Evolutionary conservation across 2,888 invertebrate genomes (phyloP).

Genomic region (Fragum sueziense): DNA sequence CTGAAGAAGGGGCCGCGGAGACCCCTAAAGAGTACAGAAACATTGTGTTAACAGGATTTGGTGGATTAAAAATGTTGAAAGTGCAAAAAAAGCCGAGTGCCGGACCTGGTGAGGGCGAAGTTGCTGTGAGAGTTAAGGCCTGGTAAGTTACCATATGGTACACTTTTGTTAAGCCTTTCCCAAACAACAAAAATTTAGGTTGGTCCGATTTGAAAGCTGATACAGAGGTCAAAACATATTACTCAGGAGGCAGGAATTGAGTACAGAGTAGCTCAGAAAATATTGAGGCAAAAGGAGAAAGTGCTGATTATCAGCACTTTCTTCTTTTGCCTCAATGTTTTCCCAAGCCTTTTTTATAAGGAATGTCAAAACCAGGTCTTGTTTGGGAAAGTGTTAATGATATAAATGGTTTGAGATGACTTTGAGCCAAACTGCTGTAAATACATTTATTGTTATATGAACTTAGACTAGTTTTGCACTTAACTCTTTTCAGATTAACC

Average conservation of each 20-base stretch:
- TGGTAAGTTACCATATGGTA: conserved; percentile 87
- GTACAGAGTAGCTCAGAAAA: too few species aligned
- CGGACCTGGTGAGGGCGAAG: conserved; percentile 84
- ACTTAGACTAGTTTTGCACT: too few species aligned
- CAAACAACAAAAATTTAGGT: not conserved
- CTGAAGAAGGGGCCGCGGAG: conserved; percentile 81
- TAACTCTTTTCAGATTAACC: too few species aligned
- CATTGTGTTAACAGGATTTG: conserved; percentile 92
- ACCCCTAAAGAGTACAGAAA: conserved; percentile 91
- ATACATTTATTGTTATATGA: too few species aligned
- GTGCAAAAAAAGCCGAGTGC: conserved; percentile 91
- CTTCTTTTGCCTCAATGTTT: too few species aligned
- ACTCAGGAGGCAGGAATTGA: too few species aligned
- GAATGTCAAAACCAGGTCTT: too few species aligned
- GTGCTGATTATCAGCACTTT: not conserved
- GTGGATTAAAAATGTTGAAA: conserved; percentile 93
- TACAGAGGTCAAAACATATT: not conserved
- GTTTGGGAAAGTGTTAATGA: too few species aligned
- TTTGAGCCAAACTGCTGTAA: too few species aligned
- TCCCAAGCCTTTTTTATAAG: too few species aligned
- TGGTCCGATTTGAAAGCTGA: not conserved
- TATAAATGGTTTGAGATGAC: too few species aligned
- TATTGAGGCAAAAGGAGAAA: too few species aligned
- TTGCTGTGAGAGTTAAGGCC: conserved; percentile 92
- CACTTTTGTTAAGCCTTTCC: not conserved